Evolutionary conservation across 2,797 vertebrate species (phyloP).

Genomic region (Staurois parvus): DNA sequence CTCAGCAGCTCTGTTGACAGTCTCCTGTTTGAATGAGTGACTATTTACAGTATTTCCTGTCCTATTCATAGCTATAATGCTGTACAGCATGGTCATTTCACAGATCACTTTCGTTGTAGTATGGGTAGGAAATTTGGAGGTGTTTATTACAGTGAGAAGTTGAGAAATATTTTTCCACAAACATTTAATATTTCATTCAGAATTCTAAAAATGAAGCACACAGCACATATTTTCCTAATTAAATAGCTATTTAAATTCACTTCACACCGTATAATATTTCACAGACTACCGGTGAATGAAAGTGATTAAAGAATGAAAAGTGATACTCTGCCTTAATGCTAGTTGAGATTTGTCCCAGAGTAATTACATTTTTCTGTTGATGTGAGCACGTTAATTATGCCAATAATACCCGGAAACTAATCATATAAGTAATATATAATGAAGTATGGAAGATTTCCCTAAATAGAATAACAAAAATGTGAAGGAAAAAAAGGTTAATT

Average conservation of each 20-base stretch:
- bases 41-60: conserved; percentile 61
- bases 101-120: conserved; percentile 52
- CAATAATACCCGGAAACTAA: conserved; percentile 30
- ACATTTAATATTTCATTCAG: conserved; percentile 48
- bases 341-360: conserved; percentile 20
- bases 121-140: conserved; percentile 42
- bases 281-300: conserved; percentile 11
- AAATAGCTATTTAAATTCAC: conserved; percentile 23
- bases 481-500: background rate
- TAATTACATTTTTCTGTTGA: conserved; percentile 29
- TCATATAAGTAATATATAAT: conserved; percentile 19
- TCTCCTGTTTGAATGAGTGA: conserved; percentile 45
- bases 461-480: conserved; percentile 14
- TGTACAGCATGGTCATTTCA: conserved; percentile 31
- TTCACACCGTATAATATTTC: conserved; percentile 15
- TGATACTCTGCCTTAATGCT: conserved; percentile 20
- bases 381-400: conserved; percentile 39
- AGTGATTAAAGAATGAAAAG: background rate
- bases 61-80: conserved; percentile 52
- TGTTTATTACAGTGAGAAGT: conserved; percentile 55
- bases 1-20: conserved; percentile 57
- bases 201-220: conserved; percentile 15
- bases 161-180: conserved; percentile 53
- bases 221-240: conserved; percentile 28
- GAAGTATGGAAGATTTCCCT: conserved; percentile 13